Conservation (phyloP, 1,140 invertebrate species). For the Procambarus clarkii region DNA sequence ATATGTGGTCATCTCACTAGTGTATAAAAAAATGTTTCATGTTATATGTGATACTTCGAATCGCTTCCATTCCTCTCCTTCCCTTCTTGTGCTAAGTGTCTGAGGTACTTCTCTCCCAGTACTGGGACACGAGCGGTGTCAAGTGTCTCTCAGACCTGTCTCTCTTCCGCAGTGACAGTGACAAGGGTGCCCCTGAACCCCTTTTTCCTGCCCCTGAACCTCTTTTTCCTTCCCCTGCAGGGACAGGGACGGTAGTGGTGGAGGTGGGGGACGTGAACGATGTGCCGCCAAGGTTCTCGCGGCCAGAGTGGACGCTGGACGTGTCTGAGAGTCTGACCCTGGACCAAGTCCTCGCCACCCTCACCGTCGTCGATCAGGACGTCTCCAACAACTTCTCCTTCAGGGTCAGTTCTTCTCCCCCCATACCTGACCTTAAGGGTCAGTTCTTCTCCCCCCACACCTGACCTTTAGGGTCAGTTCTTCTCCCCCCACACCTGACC, state of each 20-base stretch:
- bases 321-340: constrained; percentile 21
- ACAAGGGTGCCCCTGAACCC: background rate
- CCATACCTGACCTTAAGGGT: background rate
- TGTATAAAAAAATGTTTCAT: no score
- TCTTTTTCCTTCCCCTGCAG: background rate
- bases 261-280: constrained; percentile 40
- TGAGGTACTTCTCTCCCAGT: no score
- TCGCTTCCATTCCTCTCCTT: no score
- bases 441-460: background rate
- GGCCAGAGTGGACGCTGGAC: constrained; percentile 40
- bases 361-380: constrained; percentile 42
- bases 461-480: no score
- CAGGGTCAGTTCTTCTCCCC: background rate
- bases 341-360: constrained; percentile 27
- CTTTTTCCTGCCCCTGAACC: background rate
- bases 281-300: constrained; percentile 42
- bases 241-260: constrained; percentile 30
- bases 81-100: no score
- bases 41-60: no score
- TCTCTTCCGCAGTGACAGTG: background rate
- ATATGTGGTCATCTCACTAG: no score
- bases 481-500: background rate
- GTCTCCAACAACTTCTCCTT: constrained; percentile 45
- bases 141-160: no score
- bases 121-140: no score